Evolutionary conservation across 2,113 vertebrate species (phyloP), one percentile per base, ranked within the genome.

Genomic region (Spilogale gracilis): DNA sequence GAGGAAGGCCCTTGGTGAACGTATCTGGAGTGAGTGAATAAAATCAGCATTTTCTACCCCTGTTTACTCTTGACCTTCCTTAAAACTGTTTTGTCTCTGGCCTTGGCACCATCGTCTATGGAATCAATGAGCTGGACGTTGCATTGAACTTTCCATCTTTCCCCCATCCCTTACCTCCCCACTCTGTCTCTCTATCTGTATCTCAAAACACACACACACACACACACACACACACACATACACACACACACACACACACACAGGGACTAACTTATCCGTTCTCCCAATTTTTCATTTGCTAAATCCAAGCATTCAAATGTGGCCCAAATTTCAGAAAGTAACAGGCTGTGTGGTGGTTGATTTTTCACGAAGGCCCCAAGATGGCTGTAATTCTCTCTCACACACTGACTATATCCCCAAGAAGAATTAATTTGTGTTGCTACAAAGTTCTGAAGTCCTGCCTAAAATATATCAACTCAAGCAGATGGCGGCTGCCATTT

Each of bases 371-470:
- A 82, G 78, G 6, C 67, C 45, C 3, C 4, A 50, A 82, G 52
- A 78, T 30, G 71, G 16, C 17, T 96, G 83, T 83, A 23, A 92
- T 92, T 97, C n/a, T 89, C 13, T 83, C 58, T 79, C 52, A 48
- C 71, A 30, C 32, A 43, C 78, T 73, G 91, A 95, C 50, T 89
- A 32, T 58, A 91, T 91, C 85, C 78, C 76, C 69, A 38, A 89
- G 88, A 96, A 94, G 86, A 87, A 69, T 90, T 91, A 80, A 86
- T 96, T 79, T 91, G 71, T 30, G 60, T 95, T 91, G 85, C 88
- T 92, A 11, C 91, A 76, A 95, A 84, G 63, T 60, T 92, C 94
- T 88, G 52, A 97, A 94, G 93, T 92, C 94, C 89, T 96, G 89
- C 81, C 91, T 94, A 67, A 88, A 97, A 81, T 85, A 74, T 61